Evolutionary conservation across 2,113 vertebrate genomes (phyloP).

Genomic region (Gymnobelideus leadbeateri): DNA sequence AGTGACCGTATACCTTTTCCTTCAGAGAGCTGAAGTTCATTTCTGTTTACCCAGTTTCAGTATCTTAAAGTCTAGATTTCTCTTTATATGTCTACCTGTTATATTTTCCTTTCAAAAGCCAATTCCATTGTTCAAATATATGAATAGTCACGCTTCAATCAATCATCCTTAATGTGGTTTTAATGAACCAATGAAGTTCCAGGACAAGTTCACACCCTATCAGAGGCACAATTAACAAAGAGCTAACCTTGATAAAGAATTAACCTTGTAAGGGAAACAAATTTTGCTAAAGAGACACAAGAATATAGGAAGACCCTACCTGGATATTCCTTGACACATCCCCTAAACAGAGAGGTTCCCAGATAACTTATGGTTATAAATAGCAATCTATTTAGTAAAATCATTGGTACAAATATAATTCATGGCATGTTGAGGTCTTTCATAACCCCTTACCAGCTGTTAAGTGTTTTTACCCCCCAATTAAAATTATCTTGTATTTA

Average conservation of each 20-base stretch:
- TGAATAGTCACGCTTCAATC: neutral
- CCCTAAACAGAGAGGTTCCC: neutral
- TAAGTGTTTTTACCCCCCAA: neutral
- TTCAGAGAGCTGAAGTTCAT: neutral
- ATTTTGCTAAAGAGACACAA: neutral
- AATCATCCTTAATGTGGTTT: neutral
- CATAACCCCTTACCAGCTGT: neutral
- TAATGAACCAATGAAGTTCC: neutral
- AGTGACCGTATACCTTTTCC: neutral
- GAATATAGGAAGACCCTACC: neutral
- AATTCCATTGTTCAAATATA: neutral
- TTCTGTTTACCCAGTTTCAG: neutral
- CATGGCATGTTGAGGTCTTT: neutral
- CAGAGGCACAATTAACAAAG: neutral
- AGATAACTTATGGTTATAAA: neutral
- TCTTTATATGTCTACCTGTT: neutral
- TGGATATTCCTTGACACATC: neutral
- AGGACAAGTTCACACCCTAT: neutral
- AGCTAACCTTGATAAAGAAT: neutral
- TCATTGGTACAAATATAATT: neutral
- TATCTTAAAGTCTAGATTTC: neutral
- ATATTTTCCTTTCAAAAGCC: neutral
- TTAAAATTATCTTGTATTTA: neutral
- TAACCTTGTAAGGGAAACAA: neutral
- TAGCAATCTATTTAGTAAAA: neutral